Base-by-base conservation (phyloP, 2,797 vertebrate species). In the Huso huso region DNA sequence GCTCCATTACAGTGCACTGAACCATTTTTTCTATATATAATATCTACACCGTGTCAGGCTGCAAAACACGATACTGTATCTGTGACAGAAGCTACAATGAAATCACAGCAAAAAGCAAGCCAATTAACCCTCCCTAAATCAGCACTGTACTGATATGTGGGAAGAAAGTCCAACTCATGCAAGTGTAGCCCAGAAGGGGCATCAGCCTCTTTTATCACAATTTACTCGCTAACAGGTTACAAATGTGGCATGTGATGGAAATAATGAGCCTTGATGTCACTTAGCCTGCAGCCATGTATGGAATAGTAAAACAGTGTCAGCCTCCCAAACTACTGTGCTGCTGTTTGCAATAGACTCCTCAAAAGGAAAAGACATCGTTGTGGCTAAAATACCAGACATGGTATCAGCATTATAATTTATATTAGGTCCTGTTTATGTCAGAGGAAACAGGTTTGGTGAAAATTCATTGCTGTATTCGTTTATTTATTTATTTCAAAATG, bases 221-320 rank as follows among this genome's bases (percentile, higher is more conserved):
- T 93, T 94, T 93, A 88, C 89, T 90, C 78, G 64, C 88, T 93
- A 93, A 93, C 90, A 90, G 88, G 89, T 92, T 92, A 93, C 92
- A 93, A 94, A 93, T 93, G 91, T 91, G 93, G 89, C 91, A 93
- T 91, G 90, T 93, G 92, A 95, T 93, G 92, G 92, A 92, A 92
- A 92, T 94, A 95, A 95, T 90, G 91, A 94, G 91, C 87, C 84
- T 90, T 93, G 93, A 93, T 94, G 92, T 92, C 89, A 90, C 91
- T 92, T 91, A 92, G 89, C 84, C 88, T 87, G 84, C 76, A 51
- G 79, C 85, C 82, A 74, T 81, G 87, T 75, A 84, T 80, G 78
- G 91, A 93, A 93, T 93, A 89, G 85, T 79, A 91, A 92, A 90
- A 78, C 78, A 81, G 71, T 83, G 84, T 76, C 75, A 73, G 79